Conservation (phyloP, 1,140 invertebrate species). For the Carposina sasakii region DNA sequence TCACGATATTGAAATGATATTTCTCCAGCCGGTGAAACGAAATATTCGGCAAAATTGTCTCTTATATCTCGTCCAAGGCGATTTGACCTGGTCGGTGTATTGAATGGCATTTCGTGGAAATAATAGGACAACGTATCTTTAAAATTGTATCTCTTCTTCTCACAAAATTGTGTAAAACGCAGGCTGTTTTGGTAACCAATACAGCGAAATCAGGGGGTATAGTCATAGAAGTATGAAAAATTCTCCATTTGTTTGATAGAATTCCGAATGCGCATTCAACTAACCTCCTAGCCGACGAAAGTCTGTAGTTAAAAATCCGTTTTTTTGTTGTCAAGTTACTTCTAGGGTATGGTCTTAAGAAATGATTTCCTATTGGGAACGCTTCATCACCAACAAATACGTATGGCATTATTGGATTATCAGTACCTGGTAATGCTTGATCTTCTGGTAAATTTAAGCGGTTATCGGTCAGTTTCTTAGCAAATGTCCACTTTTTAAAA, state of each 20-base stretch:
- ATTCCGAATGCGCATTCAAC: conserved; percentile 70
- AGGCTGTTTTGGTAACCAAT: conserved; percentile 22
- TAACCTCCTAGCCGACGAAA: conserved; percentile 42
- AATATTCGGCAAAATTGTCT: conserved; percentile 7
- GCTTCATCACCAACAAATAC: conserved; percentile 65
- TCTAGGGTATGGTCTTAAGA: conserved; percentile 43
- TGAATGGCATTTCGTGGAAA: not conserved
- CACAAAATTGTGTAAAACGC: conserved; percentile 31
- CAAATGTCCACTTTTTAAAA: conserved; percentile 33
- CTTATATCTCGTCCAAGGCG: not conserved
- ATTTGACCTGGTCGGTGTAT: not conserved
- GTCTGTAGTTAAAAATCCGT: conserved; percentile 64
- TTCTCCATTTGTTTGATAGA: conserved; percentile 36
- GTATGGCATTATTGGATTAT: conserved; percentile 16
- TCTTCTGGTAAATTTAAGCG: conserved; percentile 28
- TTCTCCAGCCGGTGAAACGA: conserved; percentile 3
- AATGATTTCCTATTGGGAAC: conserved; percentile 44
- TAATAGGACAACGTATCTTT: conserved; percentile 11
- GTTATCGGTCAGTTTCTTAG: conserved; percentile 23
- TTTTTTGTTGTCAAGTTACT: conserved; percentile 20
- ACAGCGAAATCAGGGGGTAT: conserved; percentile 22
- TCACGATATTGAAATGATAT: conserved; percentile 8
- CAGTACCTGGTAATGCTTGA: conserved; percentile 22
- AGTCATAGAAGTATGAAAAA: conserved; percentile 23
- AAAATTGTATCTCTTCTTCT: conserved; percentile 9